Evolutionary conservation across 2,797 vertebrate genomes (phyloP), one percentile per base, ranked within the genome.

Genomic region (Vespertilio murinus): DNA sequence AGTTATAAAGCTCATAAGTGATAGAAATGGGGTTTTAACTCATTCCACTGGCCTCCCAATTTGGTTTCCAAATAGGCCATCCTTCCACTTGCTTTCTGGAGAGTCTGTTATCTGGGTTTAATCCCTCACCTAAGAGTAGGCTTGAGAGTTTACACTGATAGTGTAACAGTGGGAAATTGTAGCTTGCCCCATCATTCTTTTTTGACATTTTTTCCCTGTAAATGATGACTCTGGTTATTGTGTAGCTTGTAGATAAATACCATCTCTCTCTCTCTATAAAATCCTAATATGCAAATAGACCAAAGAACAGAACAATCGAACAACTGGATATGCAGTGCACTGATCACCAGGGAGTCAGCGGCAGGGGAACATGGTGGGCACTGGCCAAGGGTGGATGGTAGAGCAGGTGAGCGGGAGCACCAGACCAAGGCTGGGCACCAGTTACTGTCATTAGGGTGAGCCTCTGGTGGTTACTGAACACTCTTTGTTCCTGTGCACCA

Each of bases 51-150:
- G 30, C 17, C 45, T 88, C 61, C 10, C 14, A 54, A 64, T 47
- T 30, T 74, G 22, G 30, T 33, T 42, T 67, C 35, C 22, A 20
- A 18, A 18, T 49, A 47, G 59, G 10, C 14, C 25, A 65, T 8
- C 33, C 8, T 52, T 83, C 49, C 8, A 22, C 40, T 54, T 17
- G 7, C 9, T 59, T 11, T 56, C 45, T 56, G 35, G 14, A 74
- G 5, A 70, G 4, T 6, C 6, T 5, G 9, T 1, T 20, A 0
- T 5, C 8, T 25, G 40, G 28, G 3, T 35, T 69, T 14, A n/a
- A 35, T 9, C 11, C 1, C 4, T 45, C 0, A 74, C 4, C 9
- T 35, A 71, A 69, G 28, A 52, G 42, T 8, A 3, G 1, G 30
- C 13, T 5, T 54, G 17, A 13, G 90, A 52, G 73, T 20, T 7